These are phyloP conservation scores for Drosophila varians DNA, from an alignment of 1,140 invertebrate genomes.

Conservation along the genomic window DNA sequence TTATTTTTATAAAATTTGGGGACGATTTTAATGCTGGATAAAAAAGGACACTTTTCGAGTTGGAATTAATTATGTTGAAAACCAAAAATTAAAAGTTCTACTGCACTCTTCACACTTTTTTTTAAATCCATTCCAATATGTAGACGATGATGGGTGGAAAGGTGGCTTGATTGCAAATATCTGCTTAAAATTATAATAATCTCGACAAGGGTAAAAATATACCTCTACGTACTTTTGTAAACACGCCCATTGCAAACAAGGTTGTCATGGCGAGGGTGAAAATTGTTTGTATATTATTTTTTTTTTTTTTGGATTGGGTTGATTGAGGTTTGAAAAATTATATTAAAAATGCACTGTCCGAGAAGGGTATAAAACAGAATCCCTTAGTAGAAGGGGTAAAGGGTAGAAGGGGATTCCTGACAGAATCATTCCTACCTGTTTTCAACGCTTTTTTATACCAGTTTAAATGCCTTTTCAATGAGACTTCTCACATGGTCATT, in stretches of 20 bases:
- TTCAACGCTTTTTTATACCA: neutral
- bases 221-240: conserved; percentile 13
- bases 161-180: neutral
- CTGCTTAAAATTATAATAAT: neutral
- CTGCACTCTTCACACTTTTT: neutral
- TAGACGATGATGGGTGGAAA: neutral
- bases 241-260: conserved; percentile 74
- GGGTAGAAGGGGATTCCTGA: too few relatives aligned
- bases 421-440: too few relatives aligned
- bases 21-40: neutral
- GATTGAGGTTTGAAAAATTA: conserved; percentile 62
- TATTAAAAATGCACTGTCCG: conserved; percentile 81
- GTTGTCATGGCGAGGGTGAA: conserved; percentile 18
- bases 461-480: neutral
- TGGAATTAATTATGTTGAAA: neutral
- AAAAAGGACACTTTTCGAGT: conserved; percentile 9
- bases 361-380: conserved; percentile 57
- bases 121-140: neutral
- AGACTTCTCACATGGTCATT: neutral
- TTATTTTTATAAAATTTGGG: neutral
- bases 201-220: conserved; percentile 16
- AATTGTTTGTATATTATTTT: neutral
- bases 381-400: neutral
- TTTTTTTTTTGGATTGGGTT: neutral
- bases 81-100: neutral